phyloP scores from a whole-genome alignment of 2,888 invertebrate genomes.

The Drosophila falleni region DNA sequence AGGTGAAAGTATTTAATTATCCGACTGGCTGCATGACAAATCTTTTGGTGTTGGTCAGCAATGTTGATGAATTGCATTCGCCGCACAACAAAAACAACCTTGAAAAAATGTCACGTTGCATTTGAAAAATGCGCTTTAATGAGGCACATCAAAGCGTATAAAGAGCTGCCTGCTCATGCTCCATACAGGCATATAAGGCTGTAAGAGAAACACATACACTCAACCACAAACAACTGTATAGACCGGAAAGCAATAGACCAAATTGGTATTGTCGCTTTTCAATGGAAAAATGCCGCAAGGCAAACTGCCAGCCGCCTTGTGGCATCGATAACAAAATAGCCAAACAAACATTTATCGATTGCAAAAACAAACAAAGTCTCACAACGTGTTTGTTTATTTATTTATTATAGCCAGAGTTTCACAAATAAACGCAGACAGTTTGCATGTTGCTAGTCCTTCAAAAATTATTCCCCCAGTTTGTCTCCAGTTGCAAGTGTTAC shows the following conservation, averaged over 20 bases:
- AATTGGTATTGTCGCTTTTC: conserved; percentile 66
- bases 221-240: conserved; percentile 28
- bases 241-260: conserved; percentile 72
- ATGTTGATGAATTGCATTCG: conserved; percentile 70
- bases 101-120: conserved; percentile 65
- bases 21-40: conserved; percentile 73
- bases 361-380: conserved; percentile 26
- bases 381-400: conserved; percentile 39
- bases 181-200: conserved; percentile 51
- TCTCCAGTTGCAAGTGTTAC: conserved; percentile 6
- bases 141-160: conserved; percentile 45
- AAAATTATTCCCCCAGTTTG: not conserved
- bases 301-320: conserved; percentile 32
- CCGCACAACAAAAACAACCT: conserved; percentile 48
- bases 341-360: conserved; percentile 40
- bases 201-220: conserved; percentile 14
- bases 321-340: conserved; percentile 47
- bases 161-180: conserved; percentile 10
- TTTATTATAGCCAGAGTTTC: conserved; percentile 45
- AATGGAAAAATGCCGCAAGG: conserved; percentile 63
- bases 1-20: conserved; percentile 81
- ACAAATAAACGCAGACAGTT: conserved; percentile 47
- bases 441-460: conserved; percentile 2
- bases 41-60: conserved; percentile 65
- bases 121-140: conserved; percentile 61